Conservation (phyloP, 2,113 vertebrate genomes). For the Taurulus bubalis region DNA sequence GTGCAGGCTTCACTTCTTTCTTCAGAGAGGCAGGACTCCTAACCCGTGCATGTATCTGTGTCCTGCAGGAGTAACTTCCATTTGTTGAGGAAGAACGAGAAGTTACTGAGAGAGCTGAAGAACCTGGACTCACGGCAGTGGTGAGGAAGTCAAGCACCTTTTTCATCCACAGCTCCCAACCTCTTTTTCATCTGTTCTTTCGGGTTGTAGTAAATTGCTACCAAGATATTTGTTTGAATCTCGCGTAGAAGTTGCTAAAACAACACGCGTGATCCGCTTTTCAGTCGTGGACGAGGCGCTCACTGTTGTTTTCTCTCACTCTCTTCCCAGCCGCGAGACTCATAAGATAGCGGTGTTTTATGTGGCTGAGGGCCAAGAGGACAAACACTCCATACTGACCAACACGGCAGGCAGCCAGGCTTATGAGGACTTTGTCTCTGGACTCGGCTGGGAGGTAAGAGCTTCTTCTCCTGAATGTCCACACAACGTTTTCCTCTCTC, state of each 20-base stretch:
- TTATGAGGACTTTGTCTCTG: constrained; percentile 98
- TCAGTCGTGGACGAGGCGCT: background rate
- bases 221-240: background rate
- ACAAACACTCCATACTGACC: constrained; percentile 98
- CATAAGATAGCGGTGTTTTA: constrained; percentile 99
- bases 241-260: background rate
- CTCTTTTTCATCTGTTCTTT: background rate
- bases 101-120: constrained; percentile 96
- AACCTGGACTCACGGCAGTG: constrained; percentile 98
- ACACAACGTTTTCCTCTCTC: background rate
- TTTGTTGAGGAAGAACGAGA: constrained; percentile 98
- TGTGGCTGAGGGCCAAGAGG: constrained; percentile 98
- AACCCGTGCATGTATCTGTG: constrained; percentile 25
- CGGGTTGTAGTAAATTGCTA: background rate
- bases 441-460: constrained; percentile 98
- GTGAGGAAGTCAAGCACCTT: constrained; percentile 78
- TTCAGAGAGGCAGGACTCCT: background rate
- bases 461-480: background rate
- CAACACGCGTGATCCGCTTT: background rate
- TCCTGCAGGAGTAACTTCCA: constrained; percentile 93
- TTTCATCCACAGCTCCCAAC: background rate
- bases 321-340: constrained; percentile 91
- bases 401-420: constrained; percentile 97
- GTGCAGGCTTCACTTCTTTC: background rate
- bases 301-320: constrained; percentile 4